phyloP scores from a whole-genome alignment of 1,140 invertebrate genomes.

The Temnothorax longispinosus region DNA sequence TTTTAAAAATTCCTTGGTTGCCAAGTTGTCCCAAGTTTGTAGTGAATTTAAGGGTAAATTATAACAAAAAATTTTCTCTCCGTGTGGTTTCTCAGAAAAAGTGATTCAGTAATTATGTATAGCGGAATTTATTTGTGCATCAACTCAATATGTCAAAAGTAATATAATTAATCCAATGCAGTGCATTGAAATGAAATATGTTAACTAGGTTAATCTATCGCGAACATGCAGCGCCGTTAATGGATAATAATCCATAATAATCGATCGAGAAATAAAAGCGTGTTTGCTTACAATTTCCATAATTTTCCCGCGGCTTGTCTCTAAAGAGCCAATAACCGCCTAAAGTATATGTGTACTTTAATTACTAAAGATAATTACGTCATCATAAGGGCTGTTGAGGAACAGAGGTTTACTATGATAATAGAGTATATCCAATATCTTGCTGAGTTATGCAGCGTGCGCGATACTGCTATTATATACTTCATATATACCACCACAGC shows the following conservation, averaged over 20 bases:
- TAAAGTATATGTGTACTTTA: constrained; percentile 72
- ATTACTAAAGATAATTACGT: constrained; percentile 76
- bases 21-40: too few species aligned
- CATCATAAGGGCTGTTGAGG: constrained; percentile 66
- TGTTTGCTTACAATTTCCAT: constrained; percentile 67
- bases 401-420: constrained; percentile 75
- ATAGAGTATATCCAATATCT: constrained; percentile 72
- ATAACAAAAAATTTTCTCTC: too few species aligned
- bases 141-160: not conserved
- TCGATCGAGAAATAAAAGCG: constrained; percentile 36
- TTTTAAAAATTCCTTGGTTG: too few species aligned
- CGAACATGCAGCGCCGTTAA: not conserved
- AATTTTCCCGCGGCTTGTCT: constrained; percentile 58
- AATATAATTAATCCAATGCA: not conserved
- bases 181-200: not conserved
- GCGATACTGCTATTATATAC: constrained; percentile 37
- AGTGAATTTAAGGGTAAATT: too few species aligned
- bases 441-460: constrained; percentile 66
- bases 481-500: constrained; percentile 17
- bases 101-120: too few species aligned
- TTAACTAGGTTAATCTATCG: constrained; percentile 22
- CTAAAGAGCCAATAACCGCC: constrained; percentile 70
- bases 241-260: constrained; percentile 12
- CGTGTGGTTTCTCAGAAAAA: too few species aligned
- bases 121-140: not conserved